A percentile compares a stretch with the other conserved stretches of the same genome.
phyloP scores from a whole-genome alignment of 2,113 vertebrate genomes.

The Muntiacus muntjak region DNA sequence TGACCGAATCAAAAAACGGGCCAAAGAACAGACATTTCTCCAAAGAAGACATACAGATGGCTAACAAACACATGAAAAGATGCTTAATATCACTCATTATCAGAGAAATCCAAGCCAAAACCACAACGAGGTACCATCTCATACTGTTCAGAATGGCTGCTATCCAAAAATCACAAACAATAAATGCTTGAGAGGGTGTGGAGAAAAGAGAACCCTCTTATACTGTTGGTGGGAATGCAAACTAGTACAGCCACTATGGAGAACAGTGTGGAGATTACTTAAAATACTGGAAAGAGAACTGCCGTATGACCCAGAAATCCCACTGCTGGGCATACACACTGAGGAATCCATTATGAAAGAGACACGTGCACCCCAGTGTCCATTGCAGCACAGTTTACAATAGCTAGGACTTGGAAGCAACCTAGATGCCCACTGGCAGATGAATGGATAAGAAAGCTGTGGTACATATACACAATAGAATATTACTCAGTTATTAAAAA shows the following conservation, averaged over 20 bases:
- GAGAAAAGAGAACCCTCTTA: not conserved
- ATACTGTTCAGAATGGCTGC: not conserved
- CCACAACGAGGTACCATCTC: not conserved
- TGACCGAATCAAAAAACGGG: not conserved
- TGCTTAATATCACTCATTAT: not conserved
- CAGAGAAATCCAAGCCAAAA: not conserved
- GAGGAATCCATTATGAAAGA: not conserved
- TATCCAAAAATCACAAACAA: not conserved
- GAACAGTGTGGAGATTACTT: not conserved
- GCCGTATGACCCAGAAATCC: not conserved
- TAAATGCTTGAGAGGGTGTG: not conserved
- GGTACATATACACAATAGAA: not conserved
- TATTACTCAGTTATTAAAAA: not conserved
- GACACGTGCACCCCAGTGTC: not conserved
- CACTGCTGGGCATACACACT: not conserved
- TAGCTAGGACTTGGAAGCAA: not conserved
- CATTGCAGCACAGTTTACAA: not conserved
- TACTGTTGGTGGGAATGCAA: not conserved
- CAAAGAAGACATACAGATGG: not conserved
- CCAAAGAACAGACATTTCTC: not conserved
- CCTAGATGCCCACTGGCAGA: not conserved
- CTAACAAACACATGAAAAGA: not conserved
- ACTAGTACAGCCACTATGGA: not conserved
- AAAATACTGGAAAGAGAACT: not conserved
- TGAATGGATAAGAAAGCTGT: not conserved